A percentile compares a stretch with the other conserved stretches of the same genome.
Conservation (phyloP, 2,113 vertebrate genomes). For the Vidua macroura region DNA sequence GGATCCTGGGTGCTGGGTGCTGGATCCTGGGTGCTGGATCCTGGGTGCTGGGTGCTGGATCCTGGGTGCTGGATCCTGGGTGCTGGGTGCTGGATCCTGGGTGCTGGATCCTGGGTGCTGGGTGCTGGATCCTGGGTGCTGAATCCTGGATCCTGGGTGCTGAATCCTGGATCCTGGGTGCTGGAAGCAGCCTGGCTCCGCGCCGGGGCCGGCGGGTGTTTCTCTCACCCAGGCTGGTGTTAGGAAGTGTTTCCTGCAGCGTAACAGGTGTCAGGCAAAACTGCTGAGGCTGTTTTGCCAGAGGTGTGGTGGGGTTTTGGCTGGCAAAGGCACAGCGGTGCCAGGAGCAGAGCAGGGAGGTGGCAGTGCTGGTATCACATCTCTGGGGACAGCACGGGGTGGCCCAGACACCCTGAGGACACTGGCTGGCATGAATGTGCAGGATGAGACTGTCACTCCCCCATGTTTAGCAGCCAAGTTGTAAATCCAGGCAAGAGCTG, state of each 20-base stretch:
- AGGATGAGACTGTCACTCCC: neutral
- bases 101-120: neutral
- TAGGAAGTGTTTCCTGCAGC: constrained; percentile 37
- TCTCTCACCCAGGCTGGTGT: constrained; percentile 2
- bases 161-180: neutral
- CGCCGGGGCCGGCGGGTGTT: constrained; percentile 5
- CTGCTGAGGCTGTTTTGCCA: constrained; percentile 33
- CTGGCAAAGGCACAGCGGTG: neutral
- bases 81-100: neutral
- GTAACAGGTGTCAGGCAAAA: constrained; percentile 67
- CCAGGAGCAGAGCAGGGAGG: neutral
- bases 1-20: neutral
- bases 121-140: neutral
- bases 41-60: no score
- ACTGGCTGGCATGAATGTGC: neutral
- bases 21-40: neutral
- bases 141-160: neutral
- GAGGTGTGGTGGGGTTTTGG: neutral
- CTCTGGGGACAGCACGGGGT: neutral
- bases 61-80: neutral
- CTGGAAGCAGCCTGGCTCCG: neutral
- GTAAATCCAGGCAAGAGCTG: neutral
- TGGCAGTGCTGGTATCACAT: neutral
- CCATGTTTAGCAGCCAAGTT: neutral
- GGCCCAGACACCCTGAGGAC: neutral